Evolutionary conservation across 2,888 invertebrate genomes (phyloP), one percentile per base, ranked within the genome.

Genomic region (Agonopterix alstromeriana): DNA sequence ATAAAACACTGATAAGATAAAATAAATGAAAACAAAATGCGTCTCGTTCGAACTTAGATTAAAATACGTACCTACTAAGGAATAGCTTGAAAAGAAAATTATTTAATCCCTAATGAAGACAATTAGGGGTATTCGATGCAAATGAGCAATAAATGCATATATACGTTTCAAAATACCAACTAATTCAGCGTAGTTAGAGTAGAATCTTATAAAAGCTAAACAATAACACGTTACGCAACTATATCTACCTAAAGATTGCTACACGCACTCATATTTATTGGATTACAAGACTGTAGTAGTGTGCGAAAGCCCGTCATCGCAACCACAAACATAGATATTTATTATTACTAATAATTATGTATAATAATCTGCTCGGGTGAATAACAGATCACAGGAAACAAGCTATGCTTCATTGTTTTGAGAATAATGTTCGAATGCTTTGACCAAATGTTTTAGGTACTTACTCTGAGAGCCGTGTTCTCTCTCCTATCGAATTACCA

Each of bases 1-100:
- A 69, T 70, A 70, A 70, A 73, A 70, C 65, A 66, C 48, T 56
- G 72, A 72, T 73, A 70, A 70, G 66, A 66, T 67, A 65, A 57
- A 56, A 52, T 55, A 53, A 57, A 61, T 60, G 61, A 65, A 70
- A 70, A 67, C 64, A 64, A 68, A 67, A 27, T 58, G 62, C 53
- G 54, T 52, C 57, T 48, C 35, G 35, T 27, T 27, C 1, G 27
- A 27, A 27, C 27, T 27, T 27, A 27, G 27, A 27, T 27, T 27
- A 27, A 27, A 27, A 27, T 27, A 27, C 5, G 5, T 27, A 27
- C 5, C 27, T 27, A 5, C 27, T 27, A 27, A 27, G 27, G 7
- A 27, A 1, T 27, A 27, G 27, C 27, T 27, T 27, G 27, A 7
- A 27, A 27, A 27, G 7, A 2, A 2, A 17, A 17, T 17, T 17